Base-by-base conservation (phyloP, 2,888 invertebrate species). In the Furcula furcula region DNA sequence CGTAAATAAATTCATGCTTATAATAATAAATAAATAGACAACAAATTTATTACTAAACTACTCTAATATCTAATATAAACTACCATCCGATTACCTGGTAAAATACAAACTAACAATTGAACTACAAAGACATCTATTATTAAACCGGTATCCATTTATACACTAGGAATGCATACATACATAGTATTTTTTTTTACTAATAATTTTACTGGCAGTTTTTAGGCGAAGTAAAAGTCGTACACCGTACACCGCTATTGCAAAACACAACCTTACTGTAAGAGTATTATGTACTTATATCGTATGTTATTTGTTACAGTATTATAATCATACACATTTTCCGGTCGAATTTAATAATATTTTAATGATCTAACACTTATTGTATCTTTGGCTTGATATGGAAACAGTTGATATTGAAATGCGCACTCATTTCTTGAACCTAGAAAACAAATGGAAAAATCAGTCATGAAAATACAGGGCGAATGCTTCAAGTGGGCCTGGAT, bases 351-450 rank as follows among this genome's bases (percentile, higher is more conserved):
- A 31, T 47, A 40, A 27, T 42, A 28, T 34, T 41, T 31, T 30
- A 45, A 34, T 34, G 22, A 36, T 37, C 26, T 45, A 47, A 39
- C 45, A 49, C 46, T 74, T 79, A 81, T 37, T 77, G 76, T 43
- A 63, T 64, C 73, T 88, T 84, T 78, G 84, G 78, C 59, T 85
- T 86, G 68, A 89, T 87, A 65, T 70, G 80, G 89, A 98, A 98
- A 83, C 97, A 97, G 60, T 94, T 89, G 63, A 98, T 96, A 64
- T 94, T 93, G 83, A 98, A 98, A 84, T 98, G 97, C 46, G 92
- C 90, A 75, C 98, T 98, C 97, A 98, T 97, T 87, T 98, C 97
- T 59, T 93, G 93, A n/a, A 98, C 96, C 96, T 97, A 87, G 19
- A 90, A 90, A 42, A 14, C 33, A 34, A 33, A 16, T 34, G 34